Conservation (phyloP, 2,797 vertebrate genomes). For the Halcyon leucocephala region DNA sequence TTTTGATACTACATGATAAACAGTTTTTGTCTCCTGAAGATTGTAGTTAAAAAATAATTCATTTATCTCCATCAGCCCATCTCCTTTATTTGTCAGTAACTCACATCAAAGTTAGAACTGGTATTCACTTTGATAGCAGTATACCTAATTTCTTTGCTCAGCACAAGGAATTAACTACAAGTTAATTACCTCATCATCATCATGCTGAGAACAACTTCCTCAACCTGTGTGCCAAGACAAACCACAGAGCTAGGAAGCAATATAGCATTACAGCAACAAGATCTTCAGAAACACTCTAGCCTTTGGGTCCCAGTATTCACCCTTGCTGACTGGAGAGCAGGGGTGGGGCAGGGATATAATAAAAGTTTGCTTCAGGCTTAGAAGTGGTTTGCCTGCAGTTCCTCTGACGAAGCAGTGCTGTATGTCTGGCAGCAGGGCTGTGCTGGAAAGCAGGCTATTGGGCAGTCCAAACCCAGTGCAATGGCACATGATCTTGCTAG, state of each 20-base stretch:
- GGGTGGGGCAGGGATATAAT: rapidly evolving
- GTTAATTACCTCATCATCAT: neutral
- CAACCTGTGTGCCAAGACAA: neutral
- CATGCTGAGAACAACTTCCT: neutral
- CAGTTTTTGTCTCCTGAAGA: neutral
- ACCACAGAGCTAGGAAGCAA: neutral
- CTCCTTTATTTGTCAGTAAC: neutral
- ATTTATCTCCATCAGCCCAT: neutral
- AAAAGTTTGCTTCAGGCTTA: neutral
- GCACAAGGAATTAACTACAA: neutral
- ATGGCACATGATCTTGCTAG: no score
- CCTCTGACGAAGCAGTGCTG: no score
- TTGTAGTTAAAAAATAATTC: neutral
- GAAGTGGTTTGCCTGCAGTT: neutral
- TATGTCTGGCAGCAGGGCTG: neutral
- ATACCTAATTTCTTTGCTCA: neutral
- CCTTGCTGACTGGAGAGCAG: neutral
- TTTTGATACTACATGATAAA: neutral
- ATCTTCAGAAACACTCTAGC: neutral
- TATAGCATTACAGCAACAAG: neutral
- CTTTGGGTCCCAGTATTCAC: neutral
- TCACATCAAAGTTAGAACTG: neutral
- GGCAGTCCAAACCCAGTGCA: neutral
- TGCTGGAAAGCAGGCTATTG: neutral
- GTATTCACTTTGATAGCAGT: neutral